Conservation (phyloP, 2,888 invertebrate species). For the Synergus umbraculus region DNA sequence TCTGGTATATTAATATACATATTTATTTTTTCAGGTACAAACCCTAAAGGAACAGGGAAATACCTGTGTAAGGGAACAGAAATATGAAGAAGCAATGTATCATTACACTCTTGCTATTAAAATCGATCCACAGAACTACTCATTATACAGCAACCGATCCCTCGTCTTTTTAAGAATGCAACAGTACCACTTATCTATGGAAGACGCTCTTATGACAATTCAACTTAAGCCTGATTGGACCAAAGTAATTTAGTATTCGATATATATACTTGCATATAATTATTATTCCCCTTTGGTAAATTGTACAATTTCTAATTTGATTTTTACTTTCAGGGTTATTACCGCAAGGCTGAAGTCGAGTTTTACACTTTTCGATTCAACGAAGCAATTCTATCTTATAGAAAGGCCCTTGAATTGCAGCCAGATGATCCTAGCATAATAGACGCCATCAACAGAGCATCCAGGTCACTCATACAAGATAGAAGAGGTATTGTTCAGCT, state of each 20-base stretch:
- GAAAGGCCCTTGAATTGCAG: conserved; percentile 83
- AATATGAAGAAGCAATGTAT: conserved; percentile 87
- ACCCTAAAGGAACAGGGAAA: conserved; percentile 86
- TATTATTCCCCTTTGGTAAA: no score
- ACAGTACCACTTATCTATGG: conserved; percentile 86
- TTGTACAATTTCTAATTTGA: neutral
- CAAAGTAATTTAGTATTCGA: conserved; percentile 79
- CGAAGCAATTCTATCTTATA: conserved; percentile 85
- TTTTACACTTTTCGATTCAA: conserved; percentile 83
- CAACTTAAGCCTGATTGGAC: conserved; percentile 87
- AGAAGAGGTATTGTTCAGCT: conserved; percentile 79
- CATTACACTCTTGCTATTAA: conserved; percentile 90
- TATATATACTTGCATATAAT: no score
- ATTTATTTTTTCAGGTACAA: conserved; percentile 61
- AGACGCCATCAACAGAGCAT: conserved; percentile 82
- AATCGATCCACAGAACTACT: conserved; percentile 84
- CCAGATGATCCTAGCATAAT: conserved; percentile 83
- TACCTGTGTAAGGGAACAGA: conserved; percentile 85
- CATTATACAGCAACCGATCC: conserved; percentile 89
- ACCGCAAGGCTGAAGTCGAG: conserved; percentile 86
- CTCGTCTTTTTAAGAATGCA: conserved; percentile 88
- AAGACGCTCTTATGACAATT: conserved; percentile 89
- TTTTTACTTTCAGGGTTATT: conserved; percentile 81
- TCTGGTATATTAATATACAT: no score
- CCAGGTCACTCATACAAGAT: conserved; percentile 81